Evolutionary conservation across 2,888 invertebrate genomes (phyloP), one percentile per base, ranked within the genome.

Genomic region (Clostera curtula): DNA sequence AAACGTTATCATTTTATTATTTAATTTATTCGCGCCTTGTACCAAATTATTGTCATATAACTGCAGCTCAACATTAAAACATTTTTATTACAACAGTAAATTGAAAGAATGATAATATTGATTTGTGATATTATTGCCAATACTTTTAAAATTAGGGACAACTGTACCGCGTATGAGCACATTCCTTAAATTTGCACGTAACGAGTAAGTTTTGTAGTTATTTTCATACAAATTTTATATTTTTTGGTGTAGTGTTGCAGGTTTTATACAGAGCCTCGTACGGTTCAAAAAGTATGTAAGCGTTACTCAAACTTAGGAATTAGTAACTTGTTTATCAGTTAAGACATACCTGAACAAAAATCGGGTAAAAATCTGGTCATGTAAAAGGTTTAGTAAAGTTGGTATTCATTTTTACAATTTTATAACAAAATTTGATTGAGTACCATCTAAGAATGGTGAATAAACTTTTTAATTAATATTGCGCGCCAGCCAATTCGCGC

Each of bases 81-180:
- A 31, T 39, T 34, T 33, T 22, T 22, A 13, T 22, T 22, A 13
- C 13, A 27, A 41, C 42, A 44, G 40, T 42, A 40, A 34, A 44
- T 39, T 40, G 43, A 43, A 14, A 39, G 31, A 37, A 56, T 50
- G 56, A 67, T 67, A 68, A 71, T 62, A 69, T 73, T 75, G 43
- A 65, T 73, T 76, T 75, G 74, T 75, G 70, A 75, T 73, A 75
- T 64, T 66, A 68, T 68, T 74, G 72, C 72, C 71, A 75, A 73
- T 71, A 71, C 54, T 45, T 50, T 49, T 49, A 51, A 46, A 51
- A 48, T 37, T 37, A 50, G 46, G 41, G 48, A 45, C 36, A 45
- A n/a, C n/a, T 50, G 49, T 49, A 41, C 21, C 27, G 25, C 43
- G 40, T 37, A 34, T 34, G 35, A 53, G 69, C 68, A 71, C 71